Base-by-base conservation (phyloP, 2,888 invertebrate species). In the Ashinkailepas kermadecensis region DNA sequence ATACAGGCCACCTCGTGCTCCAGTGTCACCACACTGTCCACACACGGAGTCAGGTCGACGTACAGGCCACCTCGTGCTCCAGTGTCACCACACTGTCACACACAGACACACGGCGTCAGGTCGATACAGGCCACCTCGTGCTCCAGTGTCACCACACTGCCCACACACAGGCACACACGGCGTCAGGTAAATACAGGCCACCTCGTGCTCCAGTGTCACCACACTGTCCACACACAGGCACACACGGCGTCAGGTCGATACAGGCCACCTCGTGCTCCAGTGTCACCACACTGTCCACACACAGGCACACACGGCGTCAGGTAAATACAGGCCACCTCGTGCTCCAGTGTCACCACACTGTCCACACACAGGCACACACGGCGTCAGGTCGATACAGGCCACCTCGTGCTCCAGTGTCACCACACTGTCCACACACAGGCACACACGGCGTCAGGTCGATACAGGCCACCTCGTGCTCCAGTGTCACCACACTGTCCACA, bases 311-410 rank as follows among this genome's bases (percentile, higher is more conserved):
- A 87, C 3, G 96, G 95, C 6, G 95, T 95, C 80, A 99, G 91
- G 88, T 99, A 98, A 81, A 99, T 88, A 88, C 99, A 99, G 10
- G 99, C 97, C 78, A 99, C 94, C 89, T 99, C 99, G 86, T 96
- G 94, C 57, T 96, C 94, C 89, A 98, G 91, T 57, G 92, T 92
- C 70, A 92, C 92, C 62, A 81, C 81, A 15, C 83, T 83, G 81
- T 21, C 39, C 39, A 39, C 39, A n/a, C 57, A 64, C 59, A 74
- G 56, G 4, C 39, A 39, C 39, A 39, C 39, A 39, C 39, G 39
- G 39, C 39, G 39, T 4, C 39, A 39, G 39, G 39, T 39, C 39
- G 39, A 39, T 39, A 39, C 39, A 39, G 39, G 39, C 39, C 39
- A 39, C 39, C 39, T 4, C 39, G 4, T 39, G 39, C 39, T 39